Percentiles rank a stretch among this genome's conserved stretches.
Conservation (phyloP, 2,888 invertebrate species). For the Timema cristinae region DNA sequence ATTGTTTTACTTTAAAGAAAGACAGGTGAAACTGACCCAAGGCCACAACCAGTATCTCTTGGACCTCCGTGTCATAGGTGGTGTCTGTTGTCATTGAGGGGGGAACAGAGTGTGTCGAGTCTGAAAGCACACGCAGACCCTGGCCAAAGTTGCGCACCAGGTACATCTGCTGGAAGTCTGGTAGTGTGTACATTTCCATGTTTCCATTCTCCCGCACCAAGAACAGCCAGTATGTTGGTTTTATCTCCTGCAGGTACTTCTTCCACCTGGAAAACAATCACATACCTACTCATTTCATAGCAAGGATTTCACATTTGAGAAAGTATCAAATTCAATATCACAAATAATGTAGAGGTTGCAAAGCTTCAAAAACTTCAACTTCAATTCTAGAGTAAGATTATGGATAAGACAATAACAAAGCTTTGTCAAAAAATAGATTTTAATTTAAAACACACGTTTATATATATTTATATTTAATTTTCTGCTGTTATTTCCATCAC, state of each 20-base stretch:
- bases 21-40: constrained; percentile 54
- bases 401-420: no score
- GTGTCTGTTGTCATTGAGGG: constrained; percentile 41
- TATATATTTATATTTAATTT: no score
- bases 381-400: no score
- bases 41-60: constrained; percentile 75
- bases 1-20: no score
- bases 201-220: constrained; percentile 86
- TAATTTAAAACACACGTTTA: no score
- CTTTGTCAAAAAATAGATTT: no score
- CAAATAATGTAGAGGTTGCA: no score
- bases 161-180: constrained; percentile 80
- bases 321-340: no score
- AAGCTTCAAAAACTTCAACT: no score
- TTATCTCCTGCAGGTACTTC: constrained; percentile 62
- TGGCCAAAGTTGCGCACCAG: constrained; percentile 71
- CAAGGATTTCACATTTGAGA: no score
- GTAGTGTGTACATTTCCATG: constrained; percentile 88
- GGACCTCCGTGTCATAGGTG: constrained; percentile 41
- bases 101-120: constrained; percentile 75
- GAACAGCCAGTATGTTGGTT: constrained; percentile 85
- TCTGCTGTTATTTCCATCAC: no score
- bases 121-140: constrained; percentile 65
- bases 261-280: constrained; percentile 63
- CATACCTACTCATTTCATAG: no score